Percentiles rank a stretch among this genome's conserved stretches.
Conservation (phyloP, 2,113 vertebrate genomes). For the Rattus rattus region DNA sequence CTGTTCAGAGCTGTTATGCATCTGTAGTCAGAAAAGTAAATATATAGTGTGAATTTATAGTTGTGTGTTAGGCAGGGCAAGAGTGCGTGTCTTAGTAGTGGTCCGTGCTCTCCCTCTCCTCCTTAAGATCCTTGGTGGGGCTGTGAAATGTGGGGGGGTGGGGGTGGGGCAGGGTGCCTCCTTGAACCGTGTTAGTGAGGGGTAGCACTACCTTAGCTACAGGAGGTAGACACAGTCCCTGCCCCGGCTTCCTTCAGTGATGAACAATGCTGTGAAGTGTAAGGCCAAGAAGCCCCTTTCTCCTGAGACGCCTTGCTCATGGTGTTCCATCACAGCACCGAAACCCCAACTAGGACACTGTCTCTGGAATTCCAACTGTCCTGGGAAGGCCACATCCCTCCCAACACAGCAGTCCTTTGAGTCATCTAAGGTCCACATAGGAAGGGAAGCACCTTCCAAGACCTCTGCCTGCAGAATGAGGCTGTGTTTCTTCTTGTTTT, state of each 20-base stretch:
- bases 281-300: neutral
- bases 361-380: no score
- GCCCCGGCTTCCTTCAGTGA: neutral
- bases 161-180: neutral
- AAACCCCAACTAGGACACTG: no score
- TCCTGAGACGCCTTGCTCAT: neutral
- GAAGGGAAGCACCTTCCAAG: neutral
- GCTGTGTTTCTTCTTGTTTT: neutral
- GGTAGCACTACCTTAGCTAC: neutral
- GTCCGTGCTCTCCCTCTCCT: neutral
- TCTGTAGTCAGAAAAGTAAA: neutral
- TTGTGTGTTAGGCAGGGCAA: neutral
- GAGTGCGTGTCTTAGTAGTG: neutral
- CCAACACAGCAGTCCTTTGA: neutral
- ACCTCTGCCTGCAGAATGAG: neutral
- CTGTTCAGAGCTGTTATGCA: neutral
- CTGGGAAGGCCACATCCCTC: neutral
- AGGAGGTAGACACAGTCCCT: neutral
- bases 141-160: neutral
- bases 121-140: neutral
- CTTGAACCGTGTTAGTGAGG: neutral
- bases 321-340: neutral
- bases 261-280: neutral
- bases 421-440: neutral
- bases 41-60: slow-evolving; percentile 24